phyloP scores from a whole-genome alignment of 2,888 invertebrate species.

The Cerceris rybyensis region DNA sequence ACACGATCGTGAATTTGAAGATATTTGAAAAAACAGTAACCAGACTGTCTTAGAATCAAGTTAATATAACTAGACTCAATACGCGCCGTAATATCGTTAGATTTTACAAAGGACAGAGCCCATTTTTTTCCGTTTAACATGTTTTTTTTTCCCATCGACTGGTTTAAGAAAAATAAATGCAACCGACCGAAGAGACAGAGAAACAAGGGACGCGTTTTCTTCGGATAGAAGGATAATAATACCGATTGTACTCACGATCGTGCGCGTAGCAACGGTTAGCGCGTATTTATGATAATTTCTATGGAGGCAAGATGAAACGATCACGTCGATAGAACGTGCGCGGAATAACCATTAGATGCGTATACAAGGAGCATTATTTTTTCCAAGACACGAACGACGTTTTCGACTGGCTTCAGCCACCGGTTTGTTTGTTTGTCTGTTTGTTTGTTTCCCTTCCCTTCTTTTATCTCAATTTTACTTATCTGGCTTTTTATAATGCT shows the following conservation, averaged over 20 bases:
- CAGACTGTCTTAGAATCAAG: too few relatives aligned
- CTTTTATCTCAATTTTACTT: constrained; percentile 49
- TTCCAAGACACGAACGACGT: constrained; percentile 68
- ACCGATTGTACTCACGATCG: constrained; percentile 58
- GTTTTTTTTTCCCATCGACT: too few relatives aligned
- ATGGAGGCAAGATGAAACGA: constrained; percentile 77
- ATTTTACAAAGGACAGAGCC: too few relatives aligned
- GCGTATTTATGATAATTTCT: constrained; percentile 72
- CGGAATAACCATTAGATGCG: constrained; percentile 61
- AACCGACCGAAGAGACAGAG: constrained; percentile 12
- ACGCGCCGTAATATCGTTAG: too few relatives aligned
- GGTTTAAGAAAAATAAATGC: constrained; percentile 36
- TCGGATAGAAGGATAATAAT: constrained; percentile 17
- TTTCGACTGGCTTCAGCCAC: constrained; percentile 70
- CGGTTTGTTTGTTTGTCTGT: constrained; percentile 57
- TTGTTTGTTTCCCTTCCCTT: constrained; percentile 36
- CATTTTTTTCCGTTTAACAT: too few relatives aligned
- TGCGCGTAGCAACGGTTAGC: constrained; percentile 60
- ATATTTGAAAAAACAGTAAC: too few relatives aligned
- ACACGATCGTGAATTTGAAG: constrained; percentile 38
- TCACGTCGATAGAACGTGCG: constrained; percentile 61
- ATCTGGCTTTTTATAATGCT: constrained; percentile 53
- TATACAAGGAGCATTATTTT: constrained; percentile 59
- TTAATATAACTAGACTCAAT: too few relatives aligned
- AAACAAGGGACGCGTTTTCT: constrained; percentile 14